A percentile compares a stretch with the other conserved stretches of the same genome.
These are phyloP conservation scores for Saccostrea glomerata DNA, from an alignment of 1,140 invertebrate genomes.

Conservation along the genomic window DNA sequence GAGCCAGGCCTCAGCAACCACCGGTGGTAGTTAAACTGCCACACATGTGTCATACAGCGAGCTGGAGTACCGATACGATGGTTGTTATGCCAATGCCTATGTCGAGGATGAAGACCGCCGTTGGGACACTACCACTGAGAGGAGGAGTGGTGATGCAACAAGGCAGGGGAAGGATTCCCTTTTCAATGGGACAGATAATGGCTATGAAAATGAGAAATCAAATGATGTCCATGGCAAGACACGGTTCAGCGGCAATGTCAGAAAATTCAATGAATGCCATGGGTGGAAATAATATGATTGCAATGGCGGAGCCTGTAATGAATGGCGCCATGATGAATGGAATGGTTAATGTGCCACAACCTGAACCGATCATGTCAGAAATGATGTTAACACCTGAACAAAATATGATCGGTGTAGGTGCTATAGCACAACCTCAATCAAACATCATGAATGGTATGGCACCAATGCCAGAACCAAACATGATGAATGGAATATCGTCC, in stretches of 20 bases:
- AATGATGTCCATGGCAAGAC: constrained; percentile 5
- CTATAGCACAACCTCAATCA: neutral
- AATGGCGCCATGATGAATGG: neutral
- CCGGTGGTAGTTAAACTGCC: neutral
- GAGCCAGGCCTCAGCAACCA: neutral
- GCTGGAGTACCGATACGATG: neutral
- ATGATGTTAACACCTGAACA: neutral
- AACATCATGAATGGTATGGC: neutral
- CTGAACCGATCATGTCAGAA: neutral
- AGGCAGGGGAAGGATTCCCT: neutral
- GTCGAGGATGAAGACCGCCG: constrained; percentile 17
- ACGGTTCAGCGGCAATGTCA: neutral
- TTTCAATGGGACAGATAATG: constrained; percentile 12
- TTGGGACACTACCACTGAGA: neutral
- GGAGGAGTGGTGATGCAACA: neutral
- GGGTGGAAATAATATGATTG: neutral
- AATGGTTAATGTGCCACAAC: neutral
- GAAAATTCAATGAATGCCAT: neutral
- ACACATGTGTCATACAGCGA: neutral
- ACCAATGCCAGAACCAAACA: neutral
- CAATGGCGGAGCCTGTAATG: neutral
- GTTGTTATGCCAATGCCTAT: constrained; percentile 28
- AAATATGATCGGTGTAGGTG: neutral
- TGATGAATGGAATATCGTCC: neutral
- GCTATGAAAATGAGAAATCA: constrained; percentile 17